Percentiles rank a stretch among this genome's conserved stretches.
phyloP scores from a whole-genome alignment of 2,113 vertebrate genomes.

The Embiotoca jacksoni region DNA sequence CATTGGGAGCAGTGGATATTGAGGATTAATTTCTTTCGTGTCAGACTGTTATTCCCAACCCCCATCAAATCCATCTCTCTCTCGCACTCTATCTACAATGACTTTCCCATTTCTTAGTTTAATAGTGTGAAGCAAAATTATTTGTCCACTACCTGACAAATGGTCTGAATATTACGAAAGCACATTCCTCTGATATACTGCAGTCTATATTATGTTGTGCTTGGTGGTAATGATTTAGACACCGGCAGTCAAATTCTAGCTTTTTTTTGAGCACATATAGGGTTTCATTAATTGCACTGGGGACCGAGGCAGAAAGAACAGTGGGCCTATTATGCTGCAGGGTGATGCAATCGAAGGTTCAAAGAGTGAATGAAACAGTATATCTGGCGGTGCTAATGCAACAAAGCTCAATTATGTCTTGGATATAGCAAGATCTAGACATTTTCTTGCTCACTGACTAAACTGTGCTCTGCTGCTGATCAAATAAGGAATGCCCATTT shows the following conservation, averaged over 20 bases:
- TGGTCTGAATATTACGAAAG: slow-evolving; percentile 64
- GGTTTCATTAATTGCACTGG: slow-evolving; percentile 55
- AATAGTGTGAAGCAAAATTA: slow-evolving; percentile 77
- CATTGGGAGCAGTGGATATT: slow-evolving; percentile 80
- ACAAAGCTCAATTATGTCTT: slow-evolving; percentile 26
- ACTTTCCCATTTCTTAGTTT: slow-evolving; percentile 79
- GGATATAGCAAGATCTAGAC: slow-evolving; percentile 7
- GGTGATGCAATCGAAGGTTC: slow-evolving; percentile 48
- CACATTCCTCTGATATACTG: slow-evolving; percentile 62
- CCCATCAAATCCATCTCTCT: slow-evolving; percentile 78
- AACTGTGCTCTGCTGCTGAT: slow-evolving; percentile 30
- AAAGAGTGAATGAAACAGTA: slow-evolving; percentile 56
- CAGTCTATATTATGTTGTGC: slow-evolving; percentile 54
- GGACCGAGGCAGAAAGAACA: slow-evolving; percentile 26
- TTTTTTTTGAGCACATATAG: slow-evolving; percentile 47
- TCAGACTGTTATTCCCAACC: slow-evolving; percentile 79
- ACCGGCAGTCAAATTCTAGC: slow-evolving; percentile 44
- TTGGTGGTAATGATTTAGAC: slow-evolving; percentile 61
- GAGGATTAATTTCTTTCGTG: slow-evolving; percentile 79
- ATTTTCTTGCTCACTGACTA: slow-evolving; percentile 25
- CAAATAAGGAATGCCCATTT: slow-evolving; percentile 42
- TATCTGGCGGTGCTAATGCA: slow-evolving; percentile 40
- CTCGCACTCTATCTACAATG: slow-evolving; percentile 65
- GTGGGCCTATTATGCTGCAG: slow-evolving; percentile 38
- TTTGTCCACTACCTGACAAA: slow-evolving; percentile 75